Conservation (phyloP, 1,140 invertebrate species). For the Bombus turneri region DNA sequence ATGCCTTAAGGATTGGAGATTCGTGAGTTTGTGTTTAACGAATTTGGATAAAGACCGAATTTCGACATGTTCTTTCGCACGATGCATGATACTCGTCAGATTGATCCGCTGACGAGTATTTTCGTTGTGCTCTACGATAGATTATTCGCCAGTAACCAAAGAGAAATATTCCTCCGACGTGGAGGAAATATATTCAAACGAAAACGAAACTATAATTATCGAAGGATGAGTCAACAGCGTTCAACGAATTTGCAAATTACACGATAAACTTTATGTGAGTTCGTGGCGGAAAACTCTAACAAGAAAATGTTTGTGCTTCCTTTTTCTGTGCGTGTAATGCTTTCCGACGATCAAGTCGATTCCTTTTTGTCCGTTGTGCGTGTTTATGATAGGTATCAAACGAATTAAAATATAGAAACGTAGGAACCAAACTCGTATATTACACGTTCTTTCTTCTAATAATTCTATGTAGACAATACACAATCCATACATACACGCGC, state of each 20-base stretch:
- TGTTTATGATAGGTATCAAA: neutral
- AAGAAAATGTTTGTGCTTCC: neutral
- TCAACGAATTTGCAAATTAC: conserved; percentile 69
- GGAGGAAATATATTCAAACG: neutral
- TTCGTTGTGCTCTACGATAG: neutral
- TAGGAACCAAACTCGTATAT: neutral
- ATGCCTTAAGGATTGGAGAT: neutral
- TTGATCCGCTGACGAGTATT: neutral
- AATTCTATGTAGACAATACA: neutral
- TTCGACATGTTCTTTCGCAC: neutral
- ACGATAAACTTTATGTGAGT: conserved; percentile 75
- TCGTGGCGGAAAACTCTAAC: conserved; percentile 72
- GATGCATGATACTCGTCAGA: too few species aligned
- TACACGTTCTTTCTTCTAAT: neutral
- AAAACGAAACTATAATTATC: neutral
- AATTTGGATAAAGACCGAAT: neutral
- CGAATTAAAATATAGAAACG: neutral
- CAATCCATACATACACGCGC: neutral
- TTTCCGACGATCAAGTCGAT: neutral
- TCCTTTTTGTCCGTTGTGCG: neutral
- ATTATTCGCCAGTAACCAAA: neutral
- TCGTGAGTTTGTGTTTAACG: neutral
- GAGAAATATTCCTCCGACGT: too few species aligned
- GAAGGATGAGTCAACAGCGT: conserved; percentile 31
- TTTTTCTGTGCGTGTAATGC: neutral